Evolutionary conservation across 2,797 vertebrate species (phyloP).

Genomic region (Hippopotamyrus pictus): DNA sequence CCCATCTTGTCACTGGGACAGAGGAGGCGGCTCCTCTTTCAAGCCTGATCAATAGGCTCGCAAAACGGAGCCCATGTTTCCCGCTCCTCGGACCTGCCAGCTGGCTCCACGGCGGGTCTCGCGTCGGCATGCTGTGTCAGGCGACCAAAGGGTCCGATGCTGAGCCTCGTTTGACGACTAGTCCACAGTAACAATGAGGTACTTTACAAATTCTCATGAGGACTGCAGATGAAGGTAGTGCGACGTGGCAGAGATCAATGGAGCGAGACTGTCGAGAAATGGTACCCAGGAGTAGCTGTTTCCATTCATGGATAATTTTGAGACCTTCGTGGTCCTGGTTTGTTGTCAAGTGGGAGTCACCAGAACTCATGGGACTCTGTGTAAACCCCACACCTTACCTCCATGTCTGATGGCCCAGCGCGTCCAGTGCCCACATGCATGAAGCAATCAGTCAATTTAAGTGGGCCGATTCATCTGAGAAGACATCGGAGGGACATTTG

Average conservation of each 20-base stretch:
- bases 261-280: neutral
- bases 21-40: slow-evolving; percentile 34
- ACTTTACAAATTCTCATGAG: neutral
- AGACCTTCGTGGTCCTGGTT: neutral
- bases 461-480: neutral
- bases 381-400: neutral
- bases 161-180: neutral
- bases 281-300: neutral
- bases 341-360: neutral
- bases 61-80: slow-evolving; percentile 33
- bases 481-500: slow-evolving; percentile 12
- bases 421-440: neutral
- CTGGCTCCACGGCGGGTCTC: slow-evolving; percentile 16
- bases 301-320: neutral
- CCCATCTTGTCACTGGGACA: slow-evolving; percentile 39
- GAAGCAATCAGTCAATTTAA: neutral
- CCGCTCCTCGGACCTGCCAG: slow-evolving; percentile 19
- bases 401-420: neutral
- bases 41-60: slow-evolving; percentile 37
- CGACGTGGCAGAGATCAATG: neutral
- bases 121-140: neutral
- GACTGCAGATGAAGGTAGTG: neutral
- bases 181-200: neutral
- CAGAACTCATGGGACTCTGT: neutral
- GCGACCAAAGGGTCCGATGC: neutral